Base-by-base conservation (phyloP, 2,113 vertebrate species). In the Poeciliopsis turrubarensis region DNA sequence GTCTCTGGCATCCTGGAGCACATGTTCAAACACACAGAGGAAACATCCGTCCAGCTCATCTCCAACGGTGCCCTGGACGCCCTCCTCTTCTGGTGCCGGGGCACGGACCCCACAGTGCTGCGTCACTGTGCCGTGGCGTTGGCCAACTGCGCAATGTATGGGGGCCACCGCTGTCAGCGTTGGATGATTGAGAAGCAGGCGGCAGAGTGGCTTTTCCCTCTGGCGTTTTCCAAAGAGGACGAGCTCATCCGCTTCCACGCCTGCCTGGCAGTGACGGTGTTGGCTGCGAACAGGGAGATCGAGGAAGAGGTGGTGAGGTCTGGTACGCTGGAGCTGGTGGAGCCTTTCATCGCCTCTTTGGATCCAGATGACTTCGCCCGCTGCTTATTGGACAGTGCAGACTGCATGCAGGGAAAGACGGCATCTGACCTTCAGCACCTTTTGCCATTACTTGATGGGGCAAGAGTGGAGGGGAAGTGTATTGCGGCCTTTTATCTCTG, bases 1-100 rank as follows among this genome's bases (percentile, higher is more conserved):
- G 67, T 97, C 32, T 96, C 98, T 0, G 98, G 97, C 2, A 97
- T 99, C 93, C 90, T 99, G 88, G 97, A 98, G 91, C 98, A 99
- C 93, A 99, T 99, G 98, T 99, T 99, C 95, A 99, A 99, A 75
- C 98, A 99, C 94, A 96, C 96, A 0, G 97, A 98, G 92, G 97
- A 98, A 92, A 99, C 97, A 1, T 98, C 96, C 2, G 89, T 90
- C 64, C 94, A 95, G 84, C 95, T 99, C 57, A 98, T 99, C 89
- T 86, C 91, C 0, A 94, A 97, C 0, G 98, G 98, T 0, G 98
- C 97, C 47, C 91, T 99, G 84, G 97, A 99, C 3, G 90, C 96
- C 0, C 91, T 99, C 76, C 95, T 99, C 25, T 99, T 94, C 91
- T 99, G 98, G 98, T 99, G 98, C 90, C 95, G 98, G 41, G 94